A percentile compares a stretch with the other conserved stretches of the same genome.
phyloP scores from a whole-genome alignment of 2,113 vertebrate genomes.

The Lepisosteus oculatus region DNA sequence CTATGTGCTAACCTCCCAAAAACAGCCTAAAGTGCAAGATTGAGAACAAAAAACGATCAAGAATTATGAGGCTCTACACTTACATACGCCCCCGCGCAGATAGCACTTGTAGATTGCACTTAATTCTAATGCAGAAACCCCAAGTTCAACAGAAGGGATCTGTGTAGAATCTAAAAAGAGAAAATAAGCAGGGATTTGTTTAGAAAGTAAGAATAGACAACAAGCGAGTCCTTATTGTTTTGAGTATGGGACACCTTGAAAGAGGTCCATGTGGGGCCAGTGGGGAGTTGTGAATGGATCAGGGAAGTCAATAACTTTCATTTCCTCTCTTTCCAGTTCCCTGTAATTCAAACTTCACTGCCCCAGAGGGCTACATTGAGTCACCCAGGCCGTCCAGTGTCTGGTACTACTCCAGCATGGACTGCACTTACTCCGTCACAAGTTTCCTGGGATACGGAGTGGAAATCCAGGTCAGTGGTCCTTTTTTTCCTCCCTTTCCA shows the following conservation, averaged over 20 bases:
- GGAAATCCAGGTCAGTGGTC: conserved; percentile 82
- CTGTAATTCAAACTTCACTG: conserved; percentile 81
- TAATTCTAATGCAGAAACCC: too few relatives aligned
- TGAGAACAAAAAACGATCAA: too few relatives aligned
- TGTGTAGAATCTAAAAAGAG: too few relatives aligned
- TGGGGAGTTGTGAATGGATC: conserved; percentile 12
- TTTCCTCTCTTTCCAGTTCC: conserved; percentile 57
- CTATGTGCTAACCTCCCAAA: too few relatives aligned
- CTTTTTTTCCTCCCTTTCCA: background rate
- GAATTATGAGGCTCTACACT: too few relatives aligned
- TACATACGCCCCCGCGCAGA: too few relatives aligned
- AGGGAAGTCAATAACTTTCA: conserved; percentile 12
- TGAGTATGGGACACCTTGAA: too few relatives aligned
- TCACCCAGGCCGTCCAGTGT: conserved; percentile 59
- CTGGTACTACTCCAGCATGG: conserved; percentile 64
- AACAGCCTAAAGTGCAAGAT: too few relatives aligned
- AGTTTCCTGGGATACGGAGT: conserved; percentile 89
- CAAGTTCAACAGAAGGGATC: too few relatives aligned
- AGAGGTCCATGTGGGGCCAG: background rate
- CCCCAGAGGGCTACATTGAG: conserved; percentile 78
- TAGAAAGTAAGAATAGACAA: conserved; percentile 7
- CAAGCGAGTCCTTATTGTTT: background rate
- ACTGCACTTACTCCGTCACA: conserved; percentile 83
- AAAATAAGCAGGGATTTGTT: too few relatives aligned
- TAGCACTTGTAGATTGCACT: too few relatives aligned